Percentiles rank a stretch among this genome's conserved stretches.
Evolutionary conservation across 2,888 invertebrate species (phyloP).

Genomic region (Syritta pipiens): DNA sequence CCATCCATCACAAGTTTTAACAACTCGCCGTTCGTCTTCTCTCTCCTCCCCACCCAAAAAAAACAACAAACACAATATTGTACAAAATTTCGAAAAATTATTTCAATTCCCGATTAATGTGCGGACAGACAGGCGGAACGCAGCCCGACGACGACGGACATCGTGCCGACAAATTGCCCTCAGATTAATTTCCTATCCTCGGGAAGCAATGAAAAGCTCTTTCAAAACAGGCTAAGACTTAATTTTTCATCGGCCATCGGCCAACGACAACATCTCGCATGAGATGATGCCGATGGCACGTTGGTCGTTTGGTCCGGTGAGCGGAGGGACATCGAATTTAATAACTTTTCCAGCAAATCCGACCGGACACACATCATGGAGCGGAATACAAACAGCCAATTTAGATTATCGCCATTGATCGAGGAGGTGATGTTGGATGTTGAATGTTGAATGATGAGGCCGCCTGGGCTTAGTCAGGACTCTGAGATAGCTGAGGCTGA

Average conservation of each 20-base stretch:
- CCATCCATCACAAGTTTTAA: conserved; percentile 41
- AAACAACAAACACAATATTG: conserved; percentile 35
- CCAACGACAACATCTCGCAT: conserved; percentile 50
- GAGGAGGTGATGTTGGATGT: conserved; percentile 43
- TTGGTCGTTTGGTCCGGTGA: no score
- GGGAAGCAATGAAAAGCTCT: conserved; percentile 63
- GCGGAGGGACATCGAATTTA: conserved; percentile 45
- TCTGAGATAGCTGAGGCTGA: neutral
- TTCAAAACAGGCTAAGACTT: conserved; percentile 62
- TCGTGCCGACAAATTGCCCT: conserved; percentile 61
- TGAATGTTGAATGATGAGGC: conserved; percentile 9
- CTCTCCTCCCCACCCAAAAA: neutral
- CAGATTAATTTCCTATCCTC: conserved; percentile 62
- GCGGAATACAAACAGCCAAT: conserved; percentile 66
- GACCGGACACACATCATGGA: conserved; percentile 60
- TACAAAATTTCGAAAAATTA: conserved; percentile 64
- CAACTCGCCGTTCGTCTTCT: neutral
- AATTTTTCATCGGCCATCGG: conserved; percentile 66
- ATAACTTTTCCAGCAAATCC: conserved; percentile 60
- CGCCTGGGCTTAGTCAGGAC: conserved; percentile 1
- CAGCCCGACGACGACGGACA: conserved; percentile 21
- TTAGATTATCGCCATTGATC: conserved; percentile 67
- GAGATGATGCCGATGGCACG: conserved; percentile 30
- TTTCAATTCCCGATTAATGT: conserved; percentile 56
- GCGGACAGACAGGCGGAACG: conserved; percentile 35